Evolutionary conservation across 1,140 invertebrate species (phyloP), one percentile per base, ranked within the genome.

Genomic region (Matsumurasca onukii): DNA sequence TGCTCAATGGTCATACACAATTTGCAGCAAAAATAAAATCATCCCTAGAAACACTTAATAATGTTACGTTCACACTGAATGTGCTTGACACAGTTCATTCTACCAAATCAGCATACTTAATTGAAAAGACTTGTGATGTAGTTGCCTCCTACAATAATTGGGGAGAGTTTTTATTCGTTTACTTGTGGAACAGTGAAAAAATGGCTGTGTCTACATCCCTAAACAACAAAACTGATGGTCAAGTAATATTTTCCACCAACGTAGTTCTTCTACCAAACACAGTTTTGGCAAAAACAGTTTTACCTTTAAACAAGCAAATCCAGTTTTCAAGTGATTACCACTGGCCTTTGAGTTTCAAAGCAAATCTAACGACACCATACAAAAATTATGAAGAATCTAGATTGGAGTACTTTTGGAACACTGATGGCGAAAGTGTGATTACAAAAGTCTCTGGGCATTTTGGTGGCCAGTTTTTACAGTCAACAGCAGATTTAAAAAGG

Each of bases 281-380:
- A 3, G 30, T 59, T 27, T 3, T 59, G 25, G 5, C n/a, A 15
- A 2, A 59, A 59, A 12, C 25, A 9, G 12, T 2, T 59, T 29
- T 59, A 3, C 9, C 24, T 22, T 24, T 24, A 5, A 29, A 29
- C 5, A 29, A 59, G n/a, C 25, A 29, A 29, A 27, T 59, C 3
- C 30, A 5, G 2, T 59, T 59, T 24, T 27, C 3, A 59, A 27
- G 55, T 27, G 9, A 13, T 15, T 29, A 59, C 55, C 2, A 24
- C 24, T 59, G 22, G 55, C 55, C 55, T 12, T 2, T 22, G 9
- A 5, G 24, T 59, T 5, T 59, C 5, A 24, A 12, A 12, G 55
- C 55, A 59, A 59, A n/a, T 59, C 25, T 59, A 12, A 24, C 15
- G 5, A 59, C 55, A 27, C 55, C 55, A 25, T 59, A 22, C 24